Base-by-base conservation (phyloP, 92 coral and sea anemone genomes). In the Actinostola sp. region DNA sequence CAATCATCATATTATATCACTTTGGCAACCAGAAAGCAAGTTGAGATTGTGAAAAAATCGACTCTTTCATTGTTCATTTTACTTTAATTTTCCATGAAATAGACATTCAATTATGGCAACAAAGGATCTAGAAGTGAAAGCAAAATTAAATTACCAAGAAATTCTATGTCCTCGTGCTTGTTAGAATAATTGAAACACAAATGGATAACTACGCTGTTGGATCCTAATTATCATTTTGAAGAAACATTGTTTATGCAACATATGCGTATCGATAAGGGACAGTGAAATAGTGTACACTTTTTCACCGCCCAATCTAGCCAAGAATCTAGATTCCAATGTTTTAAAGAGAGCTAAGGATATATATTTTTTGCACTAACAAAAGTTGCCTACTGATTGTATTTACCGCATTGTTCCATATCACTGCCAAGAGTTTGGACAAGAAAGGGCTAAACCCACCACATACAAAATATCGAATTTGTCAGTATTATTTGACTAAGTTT, bases 31-130 rank as follows among this genome's bases (percentile, higher is more conserved):
- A 36, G 42, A 36, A 36, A 36, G 11, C 42, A 36, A 4, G 42
- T 36, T 4, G 6, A 4, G 11, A 4, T 36, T 36, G 42, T 36
- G 11, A 36, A 36, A 36, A 36, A 36, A n/a, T n/a, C n/a, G n/a
- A 4, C 42, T 36, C 42, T 3, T 53, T 20, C 29, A 57, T 57
- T 57, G 63, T 57, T 57, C 63, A 57, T 57, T 57, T 27, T 12
- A 1, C 3, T 3, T 5, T 19, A 24, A 30, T 57, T 13, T 26
- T 54, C 30, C 28, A 19, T 21, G 30, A 54, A 27, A 30, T 16
- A 53, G 63, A 27, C 36, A 30, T 27, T 57, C 63, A 57, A 57
- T 57, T 57, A 57, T 38, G 5, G 10, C n/a, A 29, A 57, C 63
- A 57, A 57, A 27, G 21, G 15, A 36, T 36, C 11, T 4, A 6